Conservation (phyloP, 2,113 vertebrate genomes). For the Zootoca vivipara region DNA sequence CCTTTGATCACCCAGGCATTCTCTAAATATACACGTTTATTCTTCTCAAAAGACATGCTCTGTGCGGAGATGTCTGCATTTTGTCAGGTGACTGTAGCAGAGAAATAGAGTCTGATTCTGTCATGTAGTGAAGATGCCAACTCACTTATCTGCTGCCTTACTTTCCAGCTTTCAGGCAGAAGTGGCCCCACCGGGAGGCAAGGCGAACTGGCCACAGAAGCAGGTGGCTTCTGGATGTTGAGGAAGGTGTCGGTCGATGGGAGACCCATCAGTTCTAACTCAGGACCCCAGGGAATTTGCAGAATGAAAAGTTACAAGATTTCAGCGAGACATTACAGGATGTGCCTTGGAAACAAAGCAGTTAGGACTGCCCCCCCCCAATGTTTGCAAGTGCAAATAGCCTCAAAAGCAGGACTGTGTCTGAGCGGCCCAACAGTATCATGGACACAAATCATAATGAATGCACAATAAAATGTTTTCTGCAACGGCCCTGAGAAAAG, state of each 20-base stretch:
- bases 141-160: accelerated
- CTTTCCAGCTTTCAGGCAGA: not conserved
- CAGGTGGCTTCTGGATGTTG: not conserved
- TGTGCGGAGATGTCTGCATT: not conserved
- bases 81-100: not conserved
- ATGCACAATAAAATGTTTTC: too few species aligned
- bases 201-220: not conserved
- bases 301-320: too few species aligned
- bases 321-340: too few species aligned
- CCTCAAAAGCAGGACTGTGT: too few species aligned
- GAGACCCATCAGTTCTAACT: not conserved
- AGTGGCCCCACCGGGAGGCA: too few species aligned
- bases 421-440: too few species aligned
- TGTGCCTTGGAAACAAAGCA: too few species aligned
- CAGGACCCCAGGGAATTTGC: not conserved
- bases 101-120: accelerated
- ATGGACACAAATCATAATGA: too few species aligned
- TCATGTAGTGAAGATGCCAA: accelerated
- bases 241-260: not conserved
- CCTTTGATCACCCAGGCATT: slow-evolving; percentile 11
- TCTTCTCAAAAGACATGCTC: not conserved
- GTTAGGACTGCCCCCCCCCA: too few species aligned
- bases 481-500: too few species aligned
- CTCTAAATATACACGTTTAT: not conserved
- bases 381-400: too few species aligned